Evolutionary conservation across 2,888 invertebrate genomes (phyloP).

Genomic region (Pediacus dermestoides): DNA sequence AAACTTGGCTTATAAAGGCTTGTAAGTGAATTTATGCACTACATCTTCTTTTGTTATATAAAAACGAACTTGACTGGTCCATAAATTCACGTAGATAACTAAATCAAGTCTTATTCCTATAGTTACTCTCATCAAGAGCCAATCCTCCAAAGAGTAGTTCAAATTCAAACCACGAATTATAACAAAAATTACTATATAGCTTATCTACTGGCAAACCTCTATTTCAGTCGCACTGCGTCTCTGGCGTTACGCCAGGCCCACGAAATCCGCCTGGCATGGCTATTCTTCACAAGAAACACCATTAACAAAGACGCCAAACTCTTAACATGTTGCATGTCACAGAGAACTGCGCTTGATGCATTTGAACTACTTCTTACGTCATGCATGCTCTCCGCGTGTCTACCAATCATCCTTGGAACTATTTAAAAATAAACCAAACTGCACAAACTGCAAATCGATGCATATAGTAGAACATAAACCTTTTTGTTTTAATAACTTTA

Average conservation of each 20-base stretch:
- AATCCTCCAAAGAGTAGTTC: too few relatives aligned
- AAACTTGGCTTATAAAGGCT: too few relatives aligned
- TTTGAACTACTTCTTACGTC: constrained; percentile 1
- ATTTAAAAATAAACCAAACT: constrained; percentile 1
- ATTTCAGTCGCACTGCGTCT: constrained; percentile 42
- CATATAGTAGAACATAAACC: too few relatives aligned
- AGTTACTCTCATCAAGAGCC: too few relatives aligned
- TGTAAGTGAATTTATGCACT: too few relatives aligned
- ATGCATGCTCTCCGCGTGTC: constrained; percentile 1
- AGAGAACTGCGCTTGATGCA: constrained; percentile 9
- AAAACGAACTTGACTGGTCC: too few relatives aligned
- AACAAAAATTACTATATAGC: background rate
- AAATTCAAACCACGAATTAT: too few relatives aligned
- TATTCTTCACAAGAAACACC: background rate
- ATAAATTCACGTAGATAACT: too few relatives aligned
- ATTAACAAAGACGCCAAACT: constrained; percentile 5
- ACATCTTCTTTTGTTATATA: too few relatives aligned
- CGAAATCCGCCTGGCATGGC: constrained; percentile 17
- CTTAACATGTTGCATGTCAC: constrained; percentile 19
- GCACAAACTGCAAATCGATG: constrained; percentile 9
- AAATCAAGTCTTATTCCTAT: too few relatives aligned
- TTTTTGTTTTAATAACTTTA: too few relatives aligned
- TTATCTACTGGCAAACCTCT: background rate
- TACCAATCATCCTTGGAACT: background rate
- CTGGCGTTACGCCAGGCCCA: constrained; percentile 33